Base-by-base conservation (phyloP, 2,113 vertebrate species). In the Pelodiscus sinensis region DNA sequence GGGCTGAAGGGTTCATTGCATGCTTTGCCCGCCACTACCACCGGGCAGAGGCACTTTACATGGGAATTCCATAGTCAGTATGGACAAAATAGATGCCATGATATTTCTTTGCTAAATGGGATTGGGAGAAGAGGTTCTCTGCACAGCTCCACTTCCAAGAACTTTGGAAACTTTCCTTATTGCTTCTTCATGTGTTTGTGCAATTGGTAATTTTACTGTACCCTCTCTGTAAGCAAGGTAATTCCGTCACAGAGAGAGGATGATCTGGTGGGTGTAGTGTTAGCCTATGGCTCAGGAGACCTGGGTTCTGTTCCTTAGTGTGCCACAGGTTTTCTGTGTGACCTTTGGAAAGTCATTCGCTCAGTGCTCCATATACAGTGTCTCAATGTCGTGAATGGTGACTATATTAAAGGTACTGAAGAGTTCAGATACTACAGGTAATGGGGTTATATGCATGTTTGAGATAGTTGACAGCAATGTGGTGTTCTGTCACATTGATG, bases 371-470 rank as follows among this genome's bases (percentile, higher is more conserved):
- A 50, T 14, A 13, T 50, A 27, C 0, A 56, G 9, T 8, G 4
- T 82, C 44, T 88, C 79, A 5, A 7, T 86, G 11, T 51, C 21
- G 31, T 91, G 54, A 6, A 31, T 7, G 84, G 25, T 10, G 44
- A 21, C 9, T 77, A 21, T 50, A 44, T 57, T 56, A 22, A 86
- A 86, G 24, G 58, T 35, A 50, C 15, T 85, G 52, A 88, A 86
- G 71, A 71, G 7, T 57, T 92, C 87, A 71, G 7, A 18, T 88
- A 29, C 35, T 56, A 19, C 65, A 86, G 44, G n/a, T 79, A 88
- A 89, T 57, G 44, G 82, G 68, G 54, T 4, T 71, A 81, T 35
- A 6, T 93, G 86, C 93, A 94, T 91, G 86, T 58, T 55, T n/a
- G 81, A 90, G 29, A 9, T 87, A 79, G 85, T 54, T 54, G 52